Percentiles rank a stretch among this genome's conserved stretches.
Evolutionary conservation across 2,113 vertebrate genomes (phyloP).

Genomic region (Dicrurus megarhynchus): DNA sequence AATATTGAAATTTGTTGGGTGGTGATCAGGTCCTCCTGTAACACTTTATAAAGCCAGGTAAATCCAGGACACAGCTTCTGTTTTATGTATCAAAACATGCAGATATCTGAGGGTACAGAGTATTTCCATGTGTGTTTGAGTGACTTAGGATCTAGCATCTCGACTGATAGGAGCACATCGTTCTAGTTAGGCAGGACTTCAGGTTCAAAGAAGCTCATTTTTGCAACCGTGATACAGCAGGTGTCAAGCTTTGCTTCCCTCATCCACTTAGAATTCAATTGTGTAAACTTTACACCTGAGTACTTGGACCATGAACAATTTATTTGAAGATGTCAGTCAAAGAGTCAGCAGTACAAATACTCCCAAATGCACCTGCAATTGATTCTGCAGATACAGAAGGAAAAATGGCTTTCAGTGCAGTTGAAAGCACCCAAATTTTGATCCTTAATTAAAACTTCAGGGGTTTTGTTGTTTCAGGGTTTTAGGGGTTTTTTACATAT

Average conservation of each 20-base stretch:
- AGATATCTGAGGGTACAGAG: not conserved
- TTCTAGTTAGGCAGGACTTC: not conserved
- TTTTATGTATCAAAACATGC: not conserved
- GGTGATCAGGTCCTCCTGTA: not conserved
- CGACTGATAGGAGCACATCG: not conserved
- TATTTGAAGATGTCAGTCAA: slow-evolving; percentile 51
- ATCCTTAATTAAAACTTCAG: not conserved
- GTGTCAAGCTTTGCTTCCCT: slow-evolving; percentile 1
- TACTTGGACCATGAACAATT: slow-evolving; percentile 35
- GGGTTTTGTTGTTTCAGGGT: not conserved
- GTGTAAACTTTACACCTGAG: slow-evolving; percentile 20
- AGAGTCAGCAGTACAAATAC: not conserved
- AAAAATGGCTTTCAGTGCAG: not conserved
- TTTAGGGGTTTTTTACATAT: not conserved
- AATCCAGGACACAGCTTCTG: not conserved
- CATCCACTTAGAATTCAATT: slow-evolving; percentile 6
- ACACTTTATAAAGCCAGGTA: not conserved
- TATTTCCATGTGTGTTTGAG: not conserved
- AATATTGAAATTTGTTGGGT: not conserved
- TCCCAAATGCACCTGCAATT: not conserved
- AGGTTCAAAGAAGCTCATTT: not conserved
- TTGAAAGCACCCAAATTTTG: not conserved
- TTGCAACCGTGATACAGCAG: not conserved
- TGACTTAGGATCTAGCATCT: not conserved
- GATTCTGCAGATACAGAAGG: not conserved